Evolutionary conservation across 2,888 invertebrate species (phyloP).

Genomic region (Ormyrus rosae): DNA sequence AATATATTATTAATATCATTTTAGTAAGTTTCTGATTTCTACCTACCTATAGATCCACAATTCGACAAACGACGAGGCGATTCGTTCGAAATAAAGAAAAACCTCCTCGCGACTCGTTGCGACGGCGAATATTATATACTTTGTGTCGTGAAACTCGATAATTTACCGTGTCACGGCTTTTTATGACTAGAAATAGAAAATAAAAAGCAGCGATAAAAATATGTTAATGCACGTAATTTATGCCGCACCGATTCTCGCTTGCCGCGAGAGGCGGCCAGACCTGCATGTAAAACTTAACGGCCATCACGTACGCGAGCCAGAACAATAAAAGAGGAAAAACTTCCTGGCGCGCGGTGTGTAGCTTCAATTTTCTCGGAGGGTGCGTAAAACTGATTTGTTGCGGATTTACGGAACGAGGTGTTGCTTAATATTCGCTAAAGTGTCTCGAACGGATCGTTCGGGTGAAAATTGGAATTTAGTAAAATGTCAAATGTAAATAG

Average conservation of each 20-base stretch:
- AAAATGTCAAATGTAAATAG: no score
- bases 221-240: constrained; percentile 37
- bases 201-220: constrained; percentile 18
- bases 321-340: constrained; percentile 46
- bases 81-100: no score
- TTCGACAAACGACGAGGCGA: no score
- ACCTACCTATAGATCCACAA: not conserved
- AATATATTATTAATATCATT: not conserved
- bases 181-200: constrained; percentile 33
- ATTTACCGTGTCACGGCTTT: constrained; percentile 25
- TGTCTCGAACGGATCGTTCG: no score
- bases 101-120: no score
- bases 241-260: constrained; percentile 29
- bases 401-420: not conserved
- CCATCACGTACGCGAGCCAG: constrained; percentile 10
- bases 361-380: not conserved
- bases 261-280: constrained; percentile 2
- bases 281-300: constrained; percentile 11
- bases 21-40: not conserved
- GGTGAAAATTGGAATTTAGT: no score
- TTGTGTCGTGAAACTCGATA: constrained; percentile 31
- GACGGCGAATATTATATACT: not conserved
- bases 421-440: no score
- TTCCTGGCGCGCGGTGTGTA: constrained; percentile 6
- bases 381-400: constrained; percentile 3